Evolutionary conservation across 92 coral and sea anemone genomes (phyloP).

Genomic region (Phenganax marumi): DNA sequence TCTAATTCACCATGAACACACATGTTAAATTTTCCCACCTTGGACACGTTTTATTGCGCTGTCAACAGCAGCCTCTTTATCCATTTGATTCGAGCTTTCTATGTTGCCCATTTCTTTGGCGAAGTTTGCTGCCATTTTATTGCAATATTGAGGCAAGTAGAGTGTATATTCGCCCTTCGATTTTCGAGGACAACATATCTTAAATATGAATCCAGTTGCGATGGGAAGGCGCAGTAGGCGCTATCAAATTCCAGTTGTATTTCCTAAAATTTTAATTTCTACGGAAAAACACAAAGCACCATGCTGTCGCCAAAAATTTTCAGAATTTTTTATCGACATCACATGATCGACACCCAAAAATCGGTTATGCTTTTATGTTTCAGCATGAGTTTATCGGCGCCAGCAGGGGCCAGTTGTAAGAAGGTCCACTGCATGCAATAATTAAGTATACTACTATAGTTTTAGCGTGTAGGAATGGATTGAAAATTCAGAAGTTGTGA

Average conservation of each 20-base stretch:
- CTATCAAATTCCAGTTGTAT: not conserved
- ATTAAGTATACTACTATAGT: too few species aligned
- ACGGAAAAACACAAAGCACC: too few species aligned
- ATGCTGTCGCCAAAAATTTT: too few species aligned
- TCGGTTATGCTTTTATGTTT: too few species aligned
- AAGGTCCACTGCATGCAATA: too few species aligned
- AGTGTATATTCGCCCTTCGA: not conserved
- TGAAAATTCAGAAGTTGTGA: too few species aligned
- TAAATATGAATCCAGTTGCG: not conserved
- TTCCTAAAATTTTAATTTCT: not conserved
- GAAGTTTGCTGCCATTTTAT: not conserved
- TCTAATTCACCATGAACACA: not conserved
- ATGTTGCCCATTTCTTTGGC: not conserved
- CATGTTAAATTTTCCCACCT: not conserved
- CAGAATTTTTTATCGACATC: too few species aligned
- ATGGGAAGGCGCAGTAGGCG: not conserved
- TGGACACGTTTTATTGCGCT: not conserved
- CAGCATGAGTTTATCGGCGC: too few species aligned
- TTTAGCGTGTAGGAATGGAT: too few species aligned
- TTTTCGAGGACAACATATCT: constrained; percentile 17
- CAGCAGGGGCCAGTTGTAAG: too few species aligned
- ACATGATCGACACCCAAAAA: too few species aligned
- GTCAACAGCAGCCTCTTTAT: not conserved
- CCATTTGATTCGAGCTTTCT: not conserved
- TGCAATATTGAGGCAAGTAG: not conserved